phyloP scores from a whole-genome alignment of 2,113 vertebrate species.

The Cavia porcellus region DNA sequence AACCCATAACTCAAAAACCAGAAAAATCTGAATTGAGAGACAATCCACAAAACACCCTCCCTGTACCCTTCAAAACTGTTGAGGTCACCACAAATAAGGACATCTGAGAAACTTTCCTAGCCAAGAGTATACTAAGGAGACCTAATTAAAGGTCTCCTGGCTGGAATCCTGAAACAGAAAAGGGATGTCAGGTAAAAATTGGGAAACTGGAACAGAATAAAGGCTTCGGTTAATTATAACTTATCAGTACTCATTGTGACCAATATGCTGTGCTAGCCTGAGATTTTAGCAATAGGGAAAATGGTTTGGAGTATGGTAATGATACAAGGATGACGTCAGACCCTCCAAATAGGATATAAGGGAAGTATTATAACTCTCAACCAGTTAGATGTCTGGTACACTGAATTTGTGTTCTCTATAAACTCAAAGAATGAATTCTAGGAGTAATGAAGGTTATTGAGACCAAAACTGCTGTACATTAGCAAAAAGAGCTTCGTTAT shows the following conservation, averaged over 20 bases:
- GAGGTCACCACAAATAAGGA: neutral
- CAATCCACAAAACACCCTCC: neutral
- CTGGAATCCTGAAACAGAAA: neutral
- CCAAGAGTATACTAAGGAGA: neutral
- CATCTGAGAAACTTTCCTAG: neutral
- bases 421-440: too few relatives aligned
- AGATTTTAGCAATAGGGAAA: neutral
- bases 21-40: neutral
- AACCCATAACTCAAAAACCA: neutral
- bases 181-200: neutral
- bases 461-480: too few relatives aligned
- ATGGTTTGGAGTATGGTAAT: neutral
- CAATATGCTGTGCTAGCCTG: neutral
- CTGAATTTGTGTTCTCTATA: too few relatives aligned
- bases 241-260: neutral
- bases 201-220: neutral
- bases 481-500: too few relatives aligned
- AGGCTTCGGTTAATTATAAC: neutral
- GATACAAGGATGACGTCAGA: too few relatives aligned
- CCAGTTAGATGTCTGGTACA: too few relatives aligned
- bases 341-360: too few relatives aligned
- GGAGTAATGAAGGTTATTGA: too few relatives aligned
- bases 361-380: too few relatives aligned
- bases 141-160: neutral
- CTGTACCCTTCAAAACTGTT: neutral